Evolutionary conservation across 1,140 invertebrate genomes (phyloP).

Genomic region (Neotoxoptera formosana): DNA sequence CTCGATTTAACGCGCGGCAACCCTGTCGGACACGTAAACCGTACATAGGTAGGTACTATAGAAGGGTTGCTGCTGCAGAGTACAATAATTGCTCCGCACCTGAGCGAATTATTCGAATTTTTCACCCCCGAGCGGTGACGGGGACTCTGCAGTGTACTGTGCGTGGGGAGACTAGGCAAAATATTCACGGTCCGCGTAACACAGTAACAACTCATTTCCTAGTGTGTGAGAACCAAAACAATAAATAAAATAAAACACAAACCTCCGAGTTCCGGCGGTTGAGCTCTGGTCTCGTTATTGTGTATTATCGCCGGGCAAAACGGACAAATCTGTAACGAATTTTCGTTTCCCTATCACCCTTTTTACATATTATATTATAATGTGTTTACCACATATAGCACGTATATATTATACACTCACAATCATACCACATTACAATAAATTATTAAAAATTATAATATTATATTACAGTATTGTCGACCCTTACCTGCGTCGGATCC

Average conservation of each 20-base stretch:
- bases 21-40: neutral
- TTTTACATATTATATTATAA: neutral
- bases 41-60: neutral
- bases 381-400: neutral
- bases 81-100: constrained; percentile 36
- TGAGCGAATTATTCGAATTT: constrained; percentile 50
- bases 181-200: constrained; percentile 32
- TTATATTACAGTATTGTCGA: neutral
- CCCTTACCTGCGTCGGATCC: constrained; percentile 52
- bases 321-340: constrained; percentile 56
- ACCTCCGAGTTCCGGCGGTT: constrained; percentile 47
- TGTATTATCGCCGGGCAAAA: constrained; percentile 10
- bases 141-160: neutral
- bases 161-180: constrained; percentile 12
- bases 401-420: neutral
- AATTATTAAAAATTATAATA: constrained; percentile 6
- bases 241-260: constrained; percentile 26
- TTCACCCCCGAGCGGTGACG: constrained; percentile 9
- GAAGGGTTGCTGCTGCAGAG: constrained; percentile 27
- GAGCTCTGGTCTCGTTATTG: constrained; percentile 41
- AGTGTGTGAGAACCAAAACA: constrained; percentile 54
- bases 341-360: constrained; percentile 9
- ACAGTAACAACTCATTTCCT: constrained; percentile 54
- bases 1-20: constrained; percentile 47
- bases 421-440: neutral